Evolutionary conservation across 64 coral and sea anemone species (phyloP).

Genomic region (Pocillopora damicornis): DNA sequence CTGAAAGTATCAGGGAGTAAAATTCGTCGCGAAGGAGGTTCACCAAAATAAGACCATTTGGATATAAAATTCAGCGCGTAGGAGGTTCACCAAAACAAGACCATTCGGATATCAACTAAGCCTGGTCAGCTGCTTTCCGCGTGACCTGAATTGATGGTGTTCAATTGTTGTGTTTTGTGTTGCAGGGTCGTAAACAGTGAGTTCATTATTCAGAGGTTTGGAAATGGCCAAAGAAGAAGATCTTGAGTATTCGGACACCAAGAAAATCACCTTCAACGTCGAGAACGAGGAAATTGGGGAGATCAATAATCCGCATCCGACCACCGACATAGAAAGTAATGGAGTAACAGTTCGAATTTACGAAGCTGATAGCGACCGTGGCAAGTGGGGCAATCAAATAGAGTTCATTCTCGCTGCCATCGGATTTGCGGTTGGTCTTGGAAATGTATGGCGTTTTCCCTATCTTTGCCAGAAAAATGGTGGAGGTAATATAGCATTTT

Average conservation of each 20-base stretch:
- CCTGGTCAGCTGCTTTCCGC: neutral
- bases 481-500: slow-evolving; percentile 43
- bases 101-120: too few species aligned
- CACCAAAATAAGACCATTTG: too few species aligned
- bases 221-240: slow-evolving; percentile 40
- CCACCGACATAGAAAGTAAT: slow-evolving; percentile 39
- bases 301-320: slow-evolving; percentile 26
- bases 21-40: neutral
- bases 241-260: slow-evolving; percentile 38
- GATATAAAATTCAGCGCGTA: too few species aligned
- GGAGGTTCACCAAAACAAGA: too few species aligned
- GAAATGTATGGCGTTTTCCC: slow-evolving; percentile 91
- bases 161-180: slow-evolving; percentile 1
- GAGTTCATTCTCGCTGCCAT: slow-evolving; percentile 82
- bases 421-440: slow-evolving; percentile 82
- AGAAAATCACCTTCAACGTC: slow-evolving; percentile 24
- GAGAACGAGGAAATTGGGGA: slow-evolving; percentile 26
- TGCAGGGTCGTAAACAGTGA: slow-evolving; percentile 26
- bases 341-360: slow-evolving; percentile 33
- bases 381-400: slow-evolving; percentile 81
- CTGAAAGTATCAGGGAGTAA: neutral
- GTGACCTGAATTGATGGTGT: neutral
- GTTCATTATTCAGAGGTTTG: neutral
- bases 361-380: slow-evolving; percentile 49
- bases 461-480: slow-evolving; percentile 85